Evolutionary conservation across 2,113 vertebrate genomes (phyloP).

Genomic region (Calidris pygmaea): DNA sequence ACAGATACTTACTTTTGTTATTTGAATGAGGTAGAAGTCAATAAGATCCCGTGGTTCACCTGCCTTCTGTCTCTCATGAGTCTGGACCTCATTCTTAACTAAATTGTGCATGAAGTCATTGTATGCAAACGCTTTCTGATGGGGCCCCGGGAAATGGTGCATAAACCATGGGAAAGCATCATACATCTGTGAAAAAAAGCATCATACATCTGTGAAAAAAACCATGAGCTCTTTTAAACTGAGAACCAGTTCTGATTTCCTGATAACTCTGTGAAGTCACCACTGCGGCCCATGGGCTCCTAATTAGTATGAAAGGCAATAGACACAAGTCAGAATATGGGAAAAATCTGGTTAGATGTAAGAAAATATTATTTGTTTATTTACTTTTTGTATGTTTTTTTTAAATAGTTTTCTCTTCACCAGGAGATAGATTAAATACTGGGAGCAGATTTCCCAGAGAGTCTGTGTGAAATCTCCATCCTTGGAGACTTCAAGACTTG

Average conservation of each 20-base stretch:
- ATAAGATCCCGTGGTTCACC: conserved; percentile 52
- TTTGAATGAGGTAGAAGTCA: conserved; percentile 65
- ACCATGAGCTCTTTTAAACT: background rate
- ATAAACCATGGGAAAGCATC: conserved; percentile 63
- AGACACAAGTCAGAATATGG: background rate
- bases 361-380: background rate
- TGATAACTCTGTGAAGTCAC: background rate
- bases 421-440: background rate
- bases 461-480: background rate
- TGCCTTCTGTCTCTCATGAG: background rate
- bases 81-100: conserved; percentile 27
- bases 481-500: background rate
- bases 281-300: background rate
- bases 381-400: background rate
- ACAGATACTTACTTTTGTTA: conserved; percentile 52
- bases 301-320: background rate
- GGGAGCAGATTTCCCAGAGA: background rate
- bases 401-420: background rate
- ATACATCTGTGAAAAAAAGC: conserved; percentile 36
- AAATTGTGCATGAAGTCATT: conserved; percentile 20
- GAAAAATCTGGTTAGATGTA: background rate
- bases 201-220: conserved; percentile 48
- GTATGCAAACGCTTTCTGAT: conserved; percentile 53
- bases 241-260: background rate
- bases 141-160: conserved; percentile 53